Evolutionary conservation across 2,113 vertebrate species (phyloP).

Genomic region (Turnix velox): DNA sequence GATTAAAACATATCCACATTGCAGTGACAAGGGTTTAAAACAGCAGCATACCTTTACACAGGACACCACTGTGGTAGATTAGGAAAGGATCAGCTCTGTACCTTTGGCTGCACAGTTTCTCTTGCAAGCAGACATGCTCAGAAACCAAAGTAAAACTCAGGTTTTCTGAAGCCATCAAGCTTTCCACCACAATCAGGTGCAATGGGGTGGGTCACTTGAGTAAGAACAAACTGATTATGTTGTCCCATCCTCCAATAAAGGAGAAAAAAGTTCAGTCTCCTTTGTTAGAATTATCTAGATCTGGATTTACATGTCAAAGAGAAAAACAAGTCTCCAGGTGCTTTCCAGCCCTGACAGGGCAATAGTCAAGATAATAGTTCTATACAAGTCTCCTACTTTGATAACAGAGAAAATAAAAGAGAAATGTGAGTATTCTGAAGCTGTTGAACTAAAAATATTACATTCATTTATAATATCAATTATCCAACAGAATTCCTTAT

Average conservation of each 20-base stretch:
- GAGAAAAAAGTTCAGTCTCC: neutral
- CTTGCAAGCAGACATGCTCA: neutral
- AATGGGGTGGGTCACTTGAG: fast-evolving
- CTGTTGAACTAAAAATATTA: neutral
- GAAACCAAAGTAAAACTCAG: neutral
- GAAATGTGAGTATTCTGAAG: neutral
- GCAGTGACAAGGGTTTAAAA: neutral
- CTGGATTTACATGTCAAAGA: neutral
- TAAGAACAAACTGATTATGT: neutral
- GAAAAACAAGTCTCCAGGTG: neutral
- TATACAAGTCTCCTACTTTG: neutral
- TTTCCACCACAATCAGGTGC: neutral
- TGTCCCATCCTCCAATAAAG: neutral
- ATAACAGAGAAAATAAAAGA: neutral
- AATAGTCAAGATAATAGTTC: fast-evolving
- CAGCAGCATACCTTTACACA: neutral
- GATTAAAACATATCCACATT: neutral
- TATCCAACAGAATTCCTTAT: neutral
- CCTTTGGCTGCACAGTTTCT: neutral
- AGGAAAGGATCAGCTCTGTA: neutral
- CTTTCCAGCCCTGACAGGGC: neutral
- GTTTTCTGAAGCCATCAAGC: fast-evolving
- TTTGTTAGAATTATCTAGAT: neutral
- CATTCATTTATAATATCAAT: neutral
- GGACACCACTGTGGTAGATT: neutral